Base-by-base conservation (phyloP, 2,888 invertebrate genomes). In the Aradus depressus region DNA sequence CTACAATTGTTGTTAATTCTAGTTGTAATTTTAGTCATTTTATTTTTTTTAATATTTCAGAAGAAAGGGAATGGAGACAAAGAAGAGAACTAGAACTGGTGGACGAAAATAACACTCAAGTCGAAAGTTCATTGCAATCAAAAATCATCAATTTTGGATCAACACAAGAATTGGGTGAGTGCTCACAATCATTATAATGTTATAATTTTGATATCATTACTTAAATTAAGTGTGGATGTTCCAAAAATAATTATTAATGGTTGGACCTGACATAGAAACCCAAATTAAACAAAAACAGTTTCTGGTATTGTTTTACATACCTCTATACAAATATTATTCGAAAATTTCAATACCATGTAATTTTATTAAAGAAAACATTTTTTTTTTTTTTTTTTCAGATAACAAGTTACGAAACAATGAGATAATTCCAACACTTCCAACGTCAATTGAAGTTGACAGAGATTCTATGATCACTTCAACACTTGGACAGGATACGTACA, bases 401-500 rank as follows among this genome's bases (percentile, higher is more conserved):
- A 22, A 39, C 4, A 23, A 39, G 14, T 26, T 8, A 42, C 23
- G 6, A 14, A 34, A 41, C 19, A 35, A 34, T 6, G 23, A 43
- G 10, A 22, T 34, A 3, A 38, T 16, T 16, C 16, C 35, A 14
- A 50, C 28, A 21, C 51, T 55, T 16, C 57, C 57, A 22, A 55
- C 55, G 5, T 57, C 57, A n/a, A 53, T 68, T 10, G 65, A 68
- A 26, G 44, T 68, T 2, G 63, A 62, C 37, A 52, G 60, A 3
- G 62, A 61, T 1, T 63, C 64, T 1, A 63, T 61, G 50, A 59
- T 68, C 10, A 57, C 65, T 3, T 64, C 61, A 2, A 55, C 51
- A 16, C 64, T 67, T 12, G 65, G 64, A 6, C 56, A 60, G 32
- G 37, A 44, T n/a, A 56, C 57, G 4, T 64, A 72, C 68, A 62